Conservation (phyloP, 2,113 vertebrate genomes). For the Taxidea taxus region DNA sequence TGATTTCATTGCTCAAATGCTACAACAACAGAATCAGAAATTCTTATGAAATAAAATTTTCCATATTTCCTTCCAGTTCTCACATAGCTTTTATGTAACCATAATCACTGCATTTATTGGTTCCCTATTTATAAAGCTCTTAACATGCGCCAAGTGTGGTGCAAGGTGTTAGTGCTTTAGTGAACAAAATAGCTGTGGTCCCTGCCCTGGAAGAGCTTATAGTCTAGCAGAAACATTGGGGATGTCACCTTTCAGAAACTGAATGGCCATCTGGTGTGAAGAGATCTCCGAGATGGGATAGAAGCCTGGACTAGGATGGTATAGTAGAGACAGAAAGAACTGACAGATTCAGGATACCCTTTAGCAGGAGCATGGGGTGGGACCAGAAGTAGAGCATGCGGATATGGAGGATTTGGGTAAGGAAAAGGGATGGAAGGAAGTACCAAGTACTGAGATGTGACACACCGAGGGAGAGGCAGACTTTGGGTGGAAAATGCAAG, state of each 20-base stretch:
- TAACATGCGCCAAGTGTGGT: neutral
- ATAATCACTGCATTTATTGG: neutral
- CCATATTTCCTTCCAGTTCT: slow-evolving; percentile 8
- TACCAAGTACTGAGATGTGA: neutral
- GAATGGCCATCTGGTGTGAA: neutral
- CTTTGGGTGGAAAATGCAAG: neutral
- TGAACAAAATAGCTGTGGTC: neutral
- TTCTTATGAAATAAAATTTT: neutral
- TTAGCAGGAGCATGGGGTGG: neutral
- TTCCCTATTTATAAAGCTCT: neutral
- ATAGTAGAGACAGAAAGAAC: neutral
- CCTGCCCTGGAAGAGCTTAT: neutral
- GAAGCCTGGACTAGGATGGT: neutral
- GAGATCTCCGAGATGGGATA: neutral
- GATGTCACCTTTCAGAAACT: neutral
- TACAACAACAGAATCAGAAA: neutral
- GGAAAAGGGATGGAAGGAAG: neutral
- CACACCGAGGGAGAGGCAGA: neutral
- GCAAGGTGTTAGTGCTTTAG: neutral
- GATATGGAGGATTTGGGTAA: neutral
- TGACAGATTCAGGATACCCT: neutral
- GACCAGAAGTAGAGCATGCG: neutral
- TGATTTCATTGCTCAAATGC: neutral
- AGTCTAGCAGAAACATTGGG: neutral
- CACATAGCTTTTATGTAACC: neutral